A percentile compares a stretch with the other conserved stretches of the same genome.
These are phyloP conservation scores for Novumbra hubbsi DNA, from an alignment of 2,797 vertebrate species.

Conservation along the genomic window DNA sequence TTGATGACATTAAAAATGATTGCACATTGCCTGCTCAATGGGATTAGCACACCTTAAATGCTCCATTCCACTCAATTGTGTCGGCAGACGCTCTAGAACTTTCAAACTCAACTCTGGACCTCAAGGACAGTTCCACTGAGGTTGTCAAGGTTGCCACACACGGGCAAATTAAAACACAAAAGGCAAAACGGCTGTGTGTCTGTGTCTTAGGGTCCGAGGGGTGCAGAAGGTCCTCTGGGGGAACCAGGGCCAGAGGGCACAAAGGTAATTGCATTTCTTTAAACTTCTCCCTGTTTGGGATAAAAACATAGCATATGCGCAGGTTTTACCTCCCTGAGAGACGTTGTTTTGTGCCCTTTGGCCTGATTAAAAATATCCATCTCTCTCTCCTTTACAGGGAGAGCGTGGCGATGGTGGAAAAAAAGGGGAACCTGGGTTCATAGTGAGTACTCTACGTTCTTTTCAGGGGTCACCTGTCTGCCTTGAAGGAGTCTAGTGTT, in stretches of 20 bases:
- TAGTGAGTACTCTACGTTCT: slow-evolving; percentile 74
- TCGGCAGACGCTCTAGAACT: too few relatives aligned
- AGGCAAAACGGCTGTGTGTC: slow-evolving; percentile 30
- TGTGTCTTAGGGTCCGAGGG: slow-evolving; percentile 82
- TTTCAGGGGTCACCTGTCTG: neutral
- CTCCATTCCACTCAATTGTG: too few relatives aligned
- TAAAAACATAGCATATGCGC: neutral
- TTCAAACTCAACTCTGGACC: too few relatives aligned
- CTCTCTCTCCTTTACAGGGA: slow-evolving; percentile 75
- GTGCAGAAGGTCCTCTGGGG: slow-evolving; percentile 85
- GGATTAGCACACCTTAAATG: too few relatives aligned
- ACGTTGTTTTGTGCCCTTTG: neutral
- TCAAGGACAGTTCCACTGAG: too few relatives aligned
- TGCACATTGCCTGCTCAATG: too few relatives aligned
- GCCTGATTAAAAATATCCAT: neutral
- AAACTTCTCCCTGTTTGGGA: neutral
- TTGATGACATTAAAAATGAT: too few relatives aligned
- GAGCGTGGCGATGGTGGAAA: slow-evolving; percentile 83
- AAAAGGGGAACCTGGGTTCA: slow-evolving; percentile 83
- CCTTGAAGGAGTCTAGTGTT: neutral
- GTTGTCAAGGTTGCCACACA: too few relatives aligned
- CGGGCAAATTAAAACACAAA: neutral
- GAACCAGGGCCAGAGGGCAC: slow-evolving; percentile 83
- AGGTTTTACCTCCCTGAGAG: neutral
- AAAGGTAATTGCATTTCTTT: slow-evolving; percentile 78